Percentiles rank a stretch among this genome's conserved stretches.
These are phyloP conservation scores for Pongo abelii DNA, from an alignment of 2,113 vertebrate genomes.

Conservation along the genomic window DNA sequence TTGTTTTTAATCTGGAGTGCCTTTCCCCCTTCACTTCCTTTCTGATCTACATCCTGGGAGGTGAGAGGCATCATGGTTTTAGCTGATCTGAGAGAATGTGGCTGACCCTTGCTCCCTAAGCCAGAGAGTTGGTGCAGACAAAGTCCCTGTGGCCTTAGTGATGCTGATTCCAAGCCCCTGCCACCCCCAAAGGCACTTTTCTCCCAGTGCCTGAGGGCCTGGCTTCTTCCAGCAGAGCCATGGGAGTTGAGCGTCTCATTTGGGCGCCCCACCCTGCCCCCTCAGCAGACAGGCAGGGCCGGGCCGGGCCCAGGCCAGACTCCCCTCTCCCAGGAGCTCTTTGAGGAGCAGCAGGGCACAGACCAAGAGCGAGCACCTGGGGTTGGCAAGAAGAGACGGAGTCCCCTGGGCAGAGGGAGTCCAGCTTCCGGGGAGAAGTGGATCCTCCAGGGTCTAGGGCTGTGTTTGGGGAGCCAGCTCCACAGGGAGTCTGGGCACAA, in stretches of 20 bases:
- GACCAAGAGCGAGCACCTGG: neutral
- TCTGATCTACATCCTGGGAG: neutral
- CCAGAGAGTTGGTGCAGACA: neutral
- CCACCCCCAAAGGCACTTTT: neutral
- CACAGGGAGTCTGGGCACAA: neutral
- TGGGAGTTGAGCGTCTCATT: neutral
- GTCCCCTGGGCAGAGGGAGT: neutral
- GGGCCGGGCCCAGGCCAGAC: neutral
- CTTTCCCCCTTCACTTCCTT: neutral
- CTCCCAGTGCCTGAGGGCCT: neutral
- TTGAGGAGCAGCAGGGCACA: neutral
- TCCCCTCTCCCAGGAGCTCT: neutral
- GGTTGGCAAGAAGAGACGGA: neutral
- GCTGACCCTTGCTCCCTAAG: neutral
- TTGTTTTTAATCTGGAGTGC: neutral
- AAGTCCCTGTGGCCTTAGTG: neutral
- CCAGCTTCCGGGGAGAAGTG: too few relatives aligned
- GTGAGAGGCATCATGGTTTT: neutral
- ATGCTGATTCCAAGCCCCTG: neutral
- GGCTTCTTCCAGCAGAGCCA: neutral
- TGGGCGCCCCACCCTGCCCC: neutral
- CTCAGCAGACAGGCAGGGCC: neutral
- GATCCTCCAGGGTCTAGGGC: too few relatives aligned
- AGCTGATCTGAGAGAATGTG: neutral
- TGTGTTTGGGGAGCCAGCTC: neutral